Evolutionary conservation across 2,797 vertebrate species (phyloP).

Genomic region (Platalea minor): DNA sequence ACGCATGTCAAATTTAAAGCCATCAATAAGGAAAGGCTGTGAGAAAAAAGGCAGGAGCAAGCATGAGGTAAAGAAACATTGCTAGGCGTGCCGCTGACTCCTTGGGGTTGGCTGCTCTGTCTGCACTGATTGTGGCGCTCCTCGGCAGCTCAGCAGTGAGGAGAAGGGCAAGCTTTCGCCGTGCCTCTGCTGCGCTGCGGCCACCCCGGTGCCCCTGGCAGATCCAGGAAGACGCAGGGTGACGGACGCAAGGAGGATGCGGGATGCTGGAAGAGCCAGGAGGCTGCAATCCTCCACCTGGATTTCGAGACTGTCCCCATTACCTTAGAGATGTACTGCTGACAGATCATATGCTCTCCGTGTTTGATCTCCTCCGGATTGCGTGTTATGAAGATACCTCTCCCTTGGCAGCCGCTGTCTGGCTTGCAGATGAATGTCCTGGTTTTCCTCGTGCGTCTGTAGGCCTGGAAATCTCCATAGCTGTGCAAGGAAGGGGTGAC

Average conservation of each 20-base stretch:
- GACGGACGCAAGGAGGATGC: background rate
- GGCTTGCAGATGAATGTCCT: conserved; percentile 78
- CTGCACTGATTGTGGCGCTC: background rate
- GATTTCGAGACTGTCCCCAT: rapidly evolving
- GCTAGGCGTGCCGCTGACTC: background rate
- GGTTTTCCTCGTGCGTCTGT: conserved; percentile 56
- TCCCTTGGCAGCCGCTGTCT: conserved; percentile 72
- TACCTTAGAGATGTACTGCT: conserved; percentile 82
- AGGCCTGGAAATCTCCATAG: conserved; percentile 76
- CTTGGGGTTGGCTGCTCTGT: rapidly evolving
- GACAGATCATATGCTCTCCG: conserved; percentile 80
- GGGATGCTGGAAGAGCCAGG: background rate
- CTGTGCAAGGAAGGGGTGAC: conserved; percentile 34
- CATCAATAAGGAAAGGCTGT: conserved; percentile 80
- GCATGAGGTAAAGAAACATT: background rate
- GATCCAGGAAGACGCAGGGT: background rate
- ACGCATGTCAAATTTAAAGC: conserved; percentile 81
- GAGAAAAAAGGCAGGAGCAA: background rate
- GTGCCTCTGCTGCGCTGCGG: rapidly evolving
- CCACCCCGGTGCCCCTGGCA: background rate
- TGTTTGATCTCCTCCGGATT: conserved; percentile 72
- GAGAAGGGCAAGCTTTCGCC: background rate
- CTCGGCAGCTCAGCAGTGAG: background rate
- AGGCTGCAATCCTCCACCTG: background rate
- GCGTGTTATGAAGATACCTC: conserved; percentile 71